Evolutionary conservation across 2,113 vertebrate species (phyloP), one percentile per base, ranked within the genome.

Genomic region (Speoplatyrhinus poulsoni): DNA sequence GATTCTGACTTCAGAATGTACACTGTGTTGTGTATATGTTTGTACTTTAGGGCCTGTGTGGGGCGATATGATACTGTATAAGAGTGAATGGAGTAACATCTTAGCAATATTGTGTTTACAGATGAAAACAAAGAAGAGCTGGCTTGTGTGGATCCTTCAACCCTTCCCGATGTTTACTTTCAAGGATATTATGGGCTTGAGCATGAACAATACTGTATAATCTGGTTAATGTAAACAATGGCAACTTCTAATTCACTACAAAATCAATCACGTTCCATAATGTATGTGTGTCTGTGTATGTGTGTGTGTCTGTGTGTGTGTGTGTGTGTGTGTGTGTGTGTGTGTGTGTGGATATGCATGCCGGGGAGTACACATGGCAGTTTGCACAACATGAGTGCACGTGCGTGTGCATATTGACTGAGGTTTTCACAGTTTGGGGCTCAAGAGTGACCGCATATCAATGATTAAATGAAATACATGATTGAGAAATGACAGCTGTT

Each of bases 121-220:
- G n/a, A 3, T 54, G 13, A n/a, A 54, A n/a, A 7, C 3, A n/a
- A 15, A n/a, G 52, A n/a, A 50, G 13, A 66, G 36, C 11, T 41
- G 69, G 36, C 11, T 41, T 41, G 36, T 41, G 36, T 16, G 60
- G 46, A 58, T 12, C 15, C 41, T 10, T 32, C 36, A 41, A 53
- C 13, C 47, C 33, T 47, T 13, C 0, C 6, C 60, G 58, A 50
- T 12, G 6, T 69, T 65, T 55, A 9, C 8, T 33, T 65, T 57
- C 57, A 52, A 46, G 55, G n/a, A 62, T 58, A 72, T 60, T 13
- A 77, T 6, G 58, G 12, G 36, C 50, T 54, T 61, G n/a, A 60
- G 15, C 65, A 50, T 49, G 12, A 65, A 69, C 48, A 57, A 62
- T 50, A 26, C 12, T 52, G 63, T 16, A 52, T 11, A 11, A 52